These are phyloP conservation scores for Parapsyche elsis DNA, from an alignment of 1,140 invertebrate species.

Conservation along the genomic window DNA sequence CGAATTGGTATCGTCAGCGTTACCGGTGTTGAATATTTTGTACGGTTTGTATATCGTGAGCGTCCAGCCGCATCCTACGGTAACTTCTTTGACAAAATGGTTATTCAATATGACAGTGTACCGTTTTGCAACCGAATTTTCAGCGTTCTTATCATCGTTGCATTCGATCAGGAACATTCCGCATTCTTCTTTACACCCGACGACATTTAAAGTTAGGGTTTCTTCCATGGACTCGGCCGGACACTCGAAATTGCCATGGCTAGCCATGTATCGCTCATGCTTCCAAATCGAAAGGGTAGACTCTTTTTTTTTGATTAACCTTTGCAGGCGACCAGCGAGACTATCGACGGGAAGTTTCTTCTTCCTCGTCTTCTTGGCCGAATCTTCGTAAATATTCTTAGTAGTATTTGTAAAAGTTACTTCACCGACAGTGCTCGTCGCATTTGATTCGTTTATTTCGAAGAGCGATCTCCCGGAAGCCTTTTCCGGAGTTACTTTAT, in stretches of 20 bases:
- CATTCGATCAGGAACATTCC: conserved; percentile 22
- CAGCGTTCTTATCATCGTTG: neutral
- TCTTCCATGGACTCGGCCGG: neutral
- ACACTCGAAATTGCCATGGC: conserved; percentile 15
- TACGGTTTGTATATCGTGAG: conserved; percentile 46
- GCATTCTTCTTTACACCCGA: neutral
- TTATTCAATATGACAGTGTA: conserved; percentile 42
- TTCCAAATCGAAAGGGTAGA: conserved; percentile 39
- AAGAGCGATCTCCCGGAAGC: neutral
- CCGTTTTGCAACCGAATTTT: neutral
- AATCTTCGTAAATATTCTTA: neutral
- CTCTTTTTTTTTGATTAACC: conserved; percentile 42
- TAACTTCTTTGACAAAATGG: conserved; percentile 40
- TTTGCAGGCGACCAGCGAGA: conserved; percentile 38
- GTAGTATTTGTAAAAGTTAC: neutral
- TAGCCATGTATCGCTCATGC: conserved; percentile 37
- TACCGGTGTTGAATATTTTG: neutral
- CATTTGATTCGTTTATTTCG: neutral
- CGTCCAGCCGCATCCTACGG: neutral
- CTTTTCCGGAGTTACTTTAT: neutral
- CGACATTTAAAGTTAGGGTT: neutral
- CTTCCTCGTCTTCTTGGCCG: neutral
- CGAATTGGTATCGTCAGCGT: neutral
- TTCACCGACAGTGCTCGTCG: neutral
- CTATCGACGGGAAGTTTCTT: conserved; percentile 22